phyloP scores from a whole-genome alignment of 2,888 invertebrate genomes.

The Pegoplata infirma region DNA sequence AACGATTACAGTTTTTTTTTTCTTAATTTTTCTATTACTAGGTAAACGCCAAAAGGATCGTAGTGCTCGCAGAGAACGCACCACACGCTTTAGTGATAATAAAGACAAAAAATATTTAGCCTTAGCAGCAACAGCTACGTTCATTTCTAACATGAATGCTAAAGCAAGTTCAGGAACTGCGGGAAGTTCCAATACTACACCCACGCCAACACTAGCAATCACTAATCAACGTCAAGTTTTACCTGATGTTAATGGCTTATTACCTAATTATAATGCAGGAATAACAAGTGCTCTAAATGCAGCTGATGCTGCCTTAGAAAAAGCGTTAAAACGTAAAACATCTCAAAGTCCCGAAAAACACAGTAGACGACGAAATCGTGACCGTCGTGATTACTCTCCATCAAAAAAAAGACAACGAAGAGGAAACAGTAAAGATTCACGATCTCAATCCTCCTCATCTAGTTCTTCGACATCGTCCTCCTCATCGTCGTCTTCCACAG shows the following conservation, averaged over 20 bases:
- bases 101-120: slow-evolving; percentile 71
- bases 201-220: slow-evolving; percentile 12
- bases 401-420: slow-evolving; percentile 30
- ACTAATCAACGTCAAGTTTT: slow-evolving; percentile 26
- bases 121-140: slow-evolving; percentile 61
- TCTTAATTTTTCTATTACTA: slow-evolving; percentile 60
- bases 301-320: slow-evolving; percentile 70
- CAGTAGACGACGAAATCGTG: slow-evolving; percentile 7
- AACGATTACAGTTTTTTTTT: not conserved
- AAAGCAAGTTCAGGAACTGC: slow-evolving; percentile 4
- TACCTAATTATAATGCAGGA: slow-evolving; percentile 26
- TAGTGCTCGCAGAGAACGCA: slow-evolving; percentile 72
- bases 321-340: slow-evolving; percentile 64
- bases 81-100: slow-evolving; percentile 77
- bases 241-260: slow-evolving; percentile 49
- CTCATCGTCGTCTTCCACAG: slow-evolving; percentile 51
- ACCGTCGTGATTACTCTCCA: slow-evolving; percentile 10
- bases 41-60: slow-evolving; percentile 74
- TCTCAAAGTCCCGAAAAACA: slow-evolving; percentile 28
- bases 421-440: slow-evolving; percentile 17
- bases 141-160: slow-evolving; percentile 65
- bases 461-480: slow-evolving; percentile 59
- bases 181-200: not conserved
- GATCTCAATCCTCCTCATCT: slow-evolving; percentile 46
- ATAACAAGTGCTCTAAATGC: slow-evolving; percentile 66